Conservation (phyloP, 2,113 vertebrate genomes). For the Peromyscus maniculatus region DNA sequence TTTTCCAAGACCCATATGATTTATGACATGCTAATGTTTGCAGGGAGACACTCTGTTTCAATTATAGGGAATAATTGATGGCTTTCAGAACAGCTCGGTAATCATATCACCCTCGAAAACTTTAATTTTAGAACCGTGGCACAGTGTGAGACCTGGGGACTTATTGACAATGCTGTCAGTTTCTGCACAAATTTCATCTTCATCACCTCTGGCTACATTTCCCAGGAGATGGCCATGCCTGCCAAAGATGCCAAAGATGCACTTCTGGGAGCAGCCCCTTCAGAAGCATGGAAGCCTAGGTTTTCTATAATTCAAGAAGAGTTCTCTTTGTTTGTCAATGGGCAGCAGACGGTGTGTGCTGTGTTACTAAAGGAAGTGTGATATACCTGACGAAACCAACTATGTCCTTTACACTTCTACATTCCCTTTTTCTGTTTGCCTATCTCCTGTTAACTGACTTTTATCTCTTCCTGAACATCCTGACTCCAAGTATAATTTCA, state of each 20-base stretch:
- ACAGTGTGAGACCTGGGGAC: slow-evolving; percentile 38
- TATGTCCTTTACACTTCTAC: neutral
- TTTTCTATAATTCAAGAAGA: slow-evolving; percentile 41
- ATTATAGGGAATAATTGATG: slow-evolving; percentile 78
- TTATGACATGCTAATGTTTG: slow-evolving; percentile 82
- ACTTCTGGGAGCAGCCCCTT: slow-evolving; percentile 51
- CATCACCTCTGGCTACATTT: slow-evolving; percentile 77
- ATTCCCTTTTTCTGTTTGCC: neutral
- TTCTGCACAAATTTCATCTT: slow-evolving; percentile 78
- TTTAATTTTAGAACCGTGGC: slow-evolving; percentile 78
- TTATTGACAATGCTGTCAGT: slow-evolving; percentile 62
- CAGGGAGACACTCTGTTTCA: slow-evolving; percentile 82
- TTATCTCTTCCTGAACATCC: neutral
- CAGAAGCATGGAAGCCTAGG: slow-evolving; percentile 46
- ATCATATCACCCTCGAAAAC: slow-evolving; percentile 71
- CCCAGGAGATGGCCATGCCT: slow-evolving; percentile 59
- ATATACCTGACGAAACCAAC: neutral
- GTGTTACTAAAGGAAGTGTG: neutral
- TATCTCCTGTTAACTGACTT: neutral
- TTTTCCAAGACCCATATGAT: slow-evolving; percentile 86
- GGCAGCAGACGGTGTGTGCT: neutral
- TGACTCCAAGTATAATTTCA: neutral
- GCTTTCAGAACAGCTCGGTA: slow-evolving; percentile 76
- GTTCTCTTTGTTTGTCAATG: neutral
- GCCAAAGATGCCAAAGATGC: slow-evolving; percentile 53